These are phyloP conservation scores for Acrobasis consociella DNA, from an alignment of 2,888 invertebrate species.

Conservation along the genomic window DNA sequence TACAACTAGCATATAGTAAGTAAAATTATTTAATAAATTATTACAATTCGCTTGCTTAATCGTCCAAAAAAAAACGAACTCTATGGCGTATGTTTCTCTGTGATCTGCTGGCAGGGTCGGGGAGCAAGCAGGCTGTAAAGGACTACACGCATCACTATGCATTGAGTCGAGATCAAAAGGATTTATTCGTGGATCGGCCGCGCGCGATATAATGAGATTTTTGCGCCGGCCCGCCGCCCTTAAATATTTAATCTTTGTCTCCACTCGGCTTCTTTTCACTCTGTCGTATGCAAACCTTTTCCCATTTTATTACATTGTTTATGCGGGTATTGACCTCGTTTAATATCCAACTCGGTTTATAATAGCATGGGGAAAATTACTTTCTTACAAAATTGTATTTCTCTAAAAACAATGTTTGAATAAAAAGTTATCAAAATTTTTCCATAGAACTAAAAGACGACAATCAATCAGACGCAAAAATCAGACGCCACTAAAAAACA, in stretches of 20 bases:
- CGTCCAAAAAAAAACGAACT: background rate
- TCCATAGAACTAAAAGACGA: too few relatives aligned
- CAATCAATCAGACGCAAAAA: too few relatives aligned
- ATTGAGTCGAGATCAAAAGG: conserved; percentile 22
- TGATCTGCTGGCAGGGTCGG: conserved; percentile 17
- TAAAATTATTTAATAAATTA: too few relatives aligned
- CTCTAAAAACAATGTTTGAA: too few relatives aligned
- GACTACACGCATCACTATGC: conserved; percentile 23
- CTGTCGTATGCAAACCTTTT: background rate
- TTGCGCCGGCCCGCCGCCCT: conserved; percentile 4
- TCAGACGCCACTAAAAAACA: too few relatives aligned
- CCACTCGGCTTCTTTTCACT: background rate
- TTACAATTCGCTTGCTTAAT: too few relatives aligned
- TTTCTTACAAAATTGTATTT: too few relatives aligned
- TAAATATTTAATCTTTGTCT: conserved; percentile 18
- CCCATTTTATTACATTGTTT: conserved; percentile 2
- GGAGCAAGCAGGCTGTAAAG: conserved; percentile 6
- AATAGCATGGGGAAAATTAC: too few relatives aligned
- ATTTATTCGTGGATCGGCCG: conserved; percentile 7
- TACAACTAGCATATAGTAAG: too few relatives aligned
- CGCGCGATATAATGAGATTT: conserved; percentile 16
- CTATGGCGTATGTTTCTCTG: background rate
- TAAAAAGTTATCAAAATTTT: too few relatives aligned
- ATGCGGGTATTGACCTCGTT: background rate
- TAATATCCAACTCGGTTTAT: too few relatives aligned